A percentile compares a stretch with the other conserved stretches of the same genome.
Evolutionary conservation across 2,888 invertebrate genomes (phyloP).

Genomic region (Venustoraphidia nigricollis): DNA sequence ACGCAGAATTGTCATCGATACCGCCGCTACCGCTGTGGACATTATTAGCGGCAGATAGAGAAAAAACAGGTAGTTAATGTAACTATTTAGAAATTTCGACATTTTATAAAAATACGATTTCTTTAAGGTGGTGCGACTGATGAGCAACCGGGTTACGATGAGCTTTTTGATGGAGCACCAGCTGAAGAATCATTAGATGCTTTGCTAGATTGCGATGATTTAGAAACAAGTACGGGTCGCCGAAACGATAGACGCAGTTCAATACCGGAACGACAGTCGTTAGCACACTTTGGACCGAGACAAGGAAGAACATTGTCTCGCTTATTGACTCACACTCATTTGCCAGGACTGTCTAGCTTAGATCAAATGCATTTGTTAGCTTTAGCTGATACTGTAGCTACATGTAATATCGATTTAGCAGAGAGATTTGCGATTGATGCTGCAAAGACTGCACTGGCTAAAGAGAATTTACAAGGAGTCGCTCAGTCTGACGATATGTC

Average conservation of each 20-base stretch:
- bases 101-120: neutral
- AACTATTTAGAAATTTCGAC: conserved; percentile 2
- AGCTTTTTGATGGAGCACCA: conserved; percentile 70
- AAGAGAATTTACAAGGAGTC: conserved; percentile 39
- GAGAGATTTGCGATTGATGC: conserved; percentile 61
- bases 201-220: conserved; percentile 54
- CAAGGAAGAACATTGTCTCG: conserved; percentile 77
- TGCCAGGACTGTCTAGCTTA: conserved; percentile 86
- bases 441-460: conserved; percentile 48
- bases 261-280: conserved; percentile 53
- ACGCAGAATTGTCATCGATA: conserved; percentile 94
- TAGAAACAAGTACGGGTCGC: conserved; percentile 22
- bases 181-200: conserved; percentile 72
- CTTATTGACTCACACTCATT: conserved; percentile 83
- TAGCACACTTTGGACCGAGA: conserved; percentile 76
- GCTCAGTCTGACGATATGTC: conserved; percentile 38
- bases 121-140: conserved; percentile 12
- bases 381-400: conserved; percentile 92
- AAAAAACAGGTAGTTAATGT: conserved; percentile 36
- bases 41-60: conserved; percentile 84
- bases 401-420: conserved; percentile 77
- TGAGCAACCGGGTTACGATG: conserved; percentile 57
- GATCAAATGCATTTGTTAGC: conserved; percentile 99
- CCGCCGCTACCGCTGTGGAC: conserved; percentile 96
- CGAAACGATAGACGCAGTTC: conserved; percentile 50